Evolutionary conservation across 2,888 invertebrate genomes (phyloP).

Genomic region (Tetragonula carbonaria): DNA sequence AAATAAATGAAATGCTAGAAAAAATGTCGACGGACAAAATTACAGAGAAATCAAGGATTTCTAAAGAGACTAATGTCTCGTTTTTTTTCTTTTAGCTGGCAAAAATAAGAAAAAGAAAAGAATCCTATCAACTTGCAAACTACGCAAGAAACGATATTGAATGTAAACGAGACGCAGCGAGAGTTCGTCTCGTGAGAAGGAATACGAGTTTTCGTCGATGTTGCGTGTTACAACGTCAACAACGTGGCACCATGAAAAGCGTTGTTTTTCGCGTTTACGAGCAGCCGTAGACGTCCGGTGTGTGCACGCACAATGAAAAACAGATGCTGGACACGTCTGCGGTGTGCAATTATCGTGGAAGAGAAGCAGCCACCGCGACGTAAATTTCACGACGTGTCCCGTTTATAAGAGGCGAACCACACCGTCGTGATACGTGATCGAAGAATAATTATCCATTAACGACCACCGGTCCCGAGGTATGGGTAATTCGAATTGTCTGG

Average conservation of each 20-base stretch:
- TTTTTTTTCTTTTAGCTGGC: too few species aligned
- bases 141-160: not conserved
- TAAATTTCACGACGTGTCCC: conserved; percentile 56
- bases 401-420: conserved; percentile 20
- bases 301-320: conserved; percentile 46
- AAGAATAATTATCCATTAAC: conserved; percentile 64
- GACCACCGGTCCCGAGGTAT: conserved; percentile 5
- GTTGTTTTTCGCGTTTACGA: conserved; percentile 55
- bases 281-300: conserved; percentile 21
- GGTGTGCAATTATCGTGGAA: conserved; percentile 57
- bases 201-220: conserved; percentile 2
- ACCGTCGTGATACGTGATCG: conserved; percentile 47
- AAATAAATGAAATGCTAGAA: too few species aligned
- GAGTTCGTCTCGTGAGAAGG: not conserved
- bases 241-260: conserved; percentile 9
- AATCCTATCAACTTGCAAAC: not conserved
- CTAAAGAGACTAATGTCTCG: too few species aligned
- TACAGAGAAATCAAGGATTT: too few species aligned
- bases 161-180: conserved; percentile 6
- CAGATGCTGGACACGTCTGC: conserved; percentile 53
- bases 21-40: too few species aligned
- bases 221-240: conserved; percentile 14
- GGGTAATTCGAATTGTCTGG: conserved; percentile 59
- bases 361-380: conserved; percentile 37
- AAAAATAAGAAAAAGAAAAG: not conserved